These are phyloP conservation scores for Cirrhinus mrigala DNA, from an alignment of 2,797 vertebrate species.

Conservation along the genomic window DNA sequence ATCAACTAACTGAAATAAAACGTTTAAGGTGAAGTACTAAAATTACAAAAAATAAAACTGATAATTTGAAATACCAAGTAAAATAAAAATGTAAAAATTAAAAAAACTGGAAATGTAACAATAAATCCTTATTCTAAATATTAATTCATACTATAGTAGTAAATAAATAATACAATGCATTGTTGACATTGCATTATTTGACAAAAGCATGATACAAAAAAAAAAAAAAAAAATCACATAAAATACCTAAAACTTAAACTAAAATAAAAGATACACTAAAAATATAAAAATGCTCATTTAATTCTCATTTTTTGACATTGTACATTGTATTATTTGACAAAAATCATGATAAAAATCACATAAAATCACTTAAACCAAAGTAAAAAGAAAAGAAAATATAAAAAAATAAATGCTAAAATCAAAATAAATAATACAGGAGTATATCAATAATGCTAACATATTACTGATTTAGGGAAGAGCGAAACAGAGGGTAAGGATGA, in stretches of 20 bases:
- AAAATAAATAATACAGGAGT: neutral
- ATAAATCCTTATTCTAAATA: neutral
- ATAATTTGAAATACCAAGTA: neutral
- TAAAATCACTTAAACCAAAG: too few species aligned
- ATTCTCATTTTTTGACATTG: too few species aligned
- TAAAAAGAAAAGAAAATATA: neutral
- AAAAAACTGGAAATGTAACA: neutral
- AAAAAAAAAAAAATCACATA: too few species aligned
- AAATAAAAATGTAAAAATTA: neutral
- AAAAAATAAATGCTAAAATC: neutral
- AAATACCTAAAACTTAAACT: too few species aligned
- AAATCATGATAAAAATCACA: too few species aligned
- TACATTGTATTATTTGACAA: neutral
- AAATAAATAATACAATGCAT: neutral
- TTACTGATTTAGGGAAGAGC: neutral
- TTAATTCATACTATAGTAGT: neutral
- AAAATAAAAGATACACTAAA: too few species aligned
- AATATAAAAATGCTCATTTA: too few species aligned
- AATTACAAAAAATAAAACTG: neutral
- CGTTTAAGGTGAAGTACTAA: too few species aligned
- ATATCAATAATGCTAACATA: neutral
- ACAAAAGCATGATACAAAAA: too few species aligned
- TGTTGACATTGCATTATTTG: neutral
- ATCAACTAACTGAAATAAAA: too few species aligned
- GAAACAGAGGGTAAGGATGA: neutral